These are phyloP conservation scores for Sorex araneus DNA, from an alignment of 2,113 vertebrate species.

Conservation along the genomic window DNA sequence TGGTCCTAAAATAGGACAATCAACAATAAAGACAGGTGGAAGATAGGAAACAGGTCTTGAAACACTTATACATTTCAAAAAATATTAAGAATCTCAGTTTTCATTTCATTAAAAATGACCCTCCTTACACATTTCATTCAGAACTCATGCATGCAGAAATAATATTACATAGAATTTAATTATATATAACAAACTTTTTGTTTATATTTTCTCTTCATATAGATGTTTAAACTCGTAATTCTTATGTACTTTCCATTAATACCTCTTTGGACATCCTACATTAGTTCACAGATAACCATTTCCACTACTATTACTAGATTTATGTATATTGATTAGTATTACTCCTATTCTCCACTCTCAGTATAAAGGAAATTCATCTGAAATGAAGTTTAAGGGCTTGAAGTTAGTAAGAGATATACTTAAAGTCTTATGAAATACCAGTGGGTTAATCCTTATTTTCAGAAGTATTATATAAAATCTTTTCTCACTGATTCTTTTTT, in stretches of 20 bases:
- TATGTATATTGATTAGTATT: background rate
- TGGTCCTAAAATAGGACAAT: background rate
- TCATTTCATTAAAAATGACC: conserved; percentile 17
- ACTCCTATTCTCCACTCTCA: background rate
- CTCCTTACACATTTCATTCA: conserved; percentile 40
- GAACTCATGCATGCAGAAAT: conserved; percentile 5
- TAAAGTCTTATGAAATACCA: background rate
- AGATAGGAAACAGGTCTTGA: conserved; percentile 17
- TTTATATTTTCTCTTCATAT: background rate
- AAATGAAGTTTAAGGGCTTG: background rate
- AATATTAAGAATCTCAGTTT: conserved; percentile 41
- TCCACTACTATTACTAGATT: background rate
- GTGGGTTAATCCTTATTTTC: background rate
- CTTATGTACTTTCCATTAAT: conserved; percentile 35
- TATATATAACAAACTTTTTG: background rate
- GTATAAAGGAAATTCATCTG: conserved; percentile 20
- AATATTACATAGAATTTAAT: conserved; percentile 45
- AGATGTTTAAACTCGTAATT: conserved; percentile 11
- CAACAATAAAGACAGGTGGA: conserved; percentile 18
- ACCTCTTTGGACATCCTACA: background rate
- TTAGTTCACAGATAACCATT: background rate
- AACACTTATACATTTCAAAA: conserved; percentile 16
- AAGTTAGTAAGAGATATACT: background rate
- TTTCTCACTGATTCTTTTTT: background rate
- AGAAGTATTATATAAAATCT: background rate